Conservation (phyloP, 1,140 invertebrate species). For the Leucophenga varia region DNA sequence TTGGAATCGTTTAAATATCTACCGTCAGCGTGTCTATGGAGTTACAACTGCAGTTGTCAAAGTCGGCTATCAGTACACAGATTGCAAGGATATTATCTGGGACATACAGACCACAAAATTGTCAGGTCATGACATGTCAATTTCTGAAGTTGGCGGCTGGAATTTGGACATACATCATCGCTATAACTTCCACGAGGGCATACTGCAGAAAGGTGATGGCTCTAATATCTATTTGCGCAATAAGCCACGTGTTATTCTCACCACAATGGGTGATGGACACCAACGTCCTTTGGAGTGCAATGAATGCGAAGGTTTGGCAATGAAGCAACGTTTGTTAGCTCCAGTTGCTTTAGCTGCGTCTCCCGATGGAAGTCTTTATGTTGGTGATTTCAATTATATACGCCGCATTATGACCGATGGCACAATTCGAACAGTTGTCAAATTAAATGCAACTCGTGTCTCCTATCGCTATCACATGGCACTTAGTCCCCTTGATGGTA, state of each 20-base stretch:
- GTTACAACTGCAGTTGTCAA: conserved; percentile 89
- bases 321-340: conserved; percentile 80
- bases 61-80: conserved; percentile 93
- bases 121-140: conserved; percentile 94
- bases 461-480: conserved; percentile 96
- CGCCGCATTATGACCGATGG: conserved; percentile 86
- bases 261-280: conserved; percentile 91
- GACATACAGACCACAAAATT: conserved; percentile 92
- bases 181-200: conserved; percentile 97
- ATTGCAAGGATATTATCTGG: conserved; percentile 93
- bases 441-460: conserved; percentile 86
- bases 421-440: conserved; percentile 82
- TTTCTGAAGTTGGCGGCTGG: conserved; percentile 95
- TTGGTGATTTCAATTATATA: conserved; percentile 95
- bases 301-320: conserved; percentile 81
- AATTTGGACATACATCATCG: conserved; percentile 96
- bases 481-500: conserved; percentile 88
- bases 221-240: conserved; percentile 95
- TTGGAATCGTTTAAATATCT: conserved; percentile 96
- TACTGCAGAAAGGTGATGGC: conserved; percentile 96
- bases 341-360: conserved; percentile 89
- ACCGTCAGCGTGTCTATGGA: conserved; percentile 90
- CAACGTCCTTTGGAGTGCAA: conserved; percentile 80
- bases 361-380: conserved; percentile 90
- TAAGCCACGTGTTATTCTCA: conserved; percentile 85